Percentiles rank a stretch among this genome's conserved stretches.
Conservation (phyloP, 2,797 vertebrate genomes). For the Octomys mimax region DNA sequence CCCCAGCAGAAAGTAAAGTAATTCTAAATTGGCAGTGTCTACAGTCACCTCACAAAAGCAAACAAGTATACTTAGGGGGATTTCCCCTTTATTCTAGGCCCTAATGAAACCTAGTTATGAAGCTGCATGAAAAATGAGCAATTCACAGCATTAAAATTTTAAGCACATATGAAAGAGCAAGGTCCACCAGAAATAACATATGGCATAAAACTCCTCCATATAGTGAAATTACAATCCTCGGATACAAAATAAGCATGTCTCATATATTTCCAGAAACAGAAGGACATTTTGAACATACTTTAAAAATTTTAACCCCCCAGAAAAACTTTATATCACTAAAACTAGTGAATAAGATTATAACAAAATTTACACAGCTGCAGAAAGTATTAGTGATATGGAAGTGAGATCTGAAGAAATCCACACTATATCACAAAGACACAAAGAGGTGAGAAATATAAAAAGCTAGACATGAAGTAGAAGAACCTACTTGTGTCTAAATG, state of each 20-base stretch:
- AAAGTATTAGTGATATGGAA: background rate
- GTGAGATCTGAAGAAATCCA: background rate
- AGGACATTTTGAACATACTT: background rate
- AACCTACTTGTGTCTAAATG: background rate
- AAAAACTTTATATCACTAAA: background rate
- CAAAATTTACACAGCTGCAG: background rate
- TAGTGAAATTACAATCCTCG: background rate
- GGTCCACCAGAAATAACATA: background rate
- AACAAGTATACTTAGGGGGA: background rate
- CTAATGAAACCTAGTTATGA: background rate
- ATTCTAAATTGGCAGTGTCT: background rate
- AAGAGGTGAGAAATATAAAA: background rate
- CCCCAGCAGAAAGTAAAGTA: background rate
- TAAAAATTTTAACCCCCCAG: background rate
- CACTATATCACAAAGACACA: background rate
- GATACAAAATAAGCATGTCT: constrained; percentile 13
- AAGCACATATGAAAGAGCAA: background rate
- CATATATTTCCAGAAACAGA: constrained; percentile 36
- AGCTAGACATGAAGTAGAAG: background rate
- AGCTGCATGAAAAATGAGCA: background rate
- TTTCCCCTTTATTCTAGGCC: background rate
- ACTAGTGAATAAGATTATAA: background rate
- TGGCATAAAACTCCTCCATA: background rate
- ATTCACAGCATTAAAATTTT: background rate
- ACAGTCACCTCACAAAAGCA: background rate